Evolutionary conservation across 2,797 vertebrate genomes (phyloP).

Genomic region (Lithobates pipiens): DNA sequence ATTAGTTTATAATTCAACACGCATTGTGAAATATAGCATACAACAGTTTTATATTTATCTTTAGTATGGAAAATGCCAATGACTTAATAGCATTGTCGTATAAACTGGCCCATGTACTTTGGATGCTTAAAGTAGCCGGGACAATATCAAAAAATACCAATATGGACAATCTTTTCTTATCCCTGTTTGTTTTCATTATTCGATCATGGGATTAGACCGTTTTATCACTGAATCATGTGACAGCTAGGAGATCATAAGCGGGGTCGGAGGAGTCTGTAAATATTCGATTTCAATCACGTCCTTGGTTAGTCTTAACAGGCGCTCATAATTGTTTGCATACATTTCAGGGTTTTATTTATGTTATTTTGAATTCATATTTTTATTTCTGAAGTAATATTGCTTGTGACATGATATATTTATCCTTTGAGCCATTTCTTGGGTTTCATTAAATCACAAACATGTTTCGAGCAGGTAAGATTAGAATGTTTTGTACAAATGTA

Average conservation of each 20-base stretch:
- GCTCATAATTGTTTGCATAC: slow-evolving; percentile 47
- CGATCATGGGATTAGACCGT: background rate
- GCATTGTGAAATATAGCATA: slow-evolving; percentile 78
- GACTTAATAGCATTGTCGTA: slow-evolving; percentile 62
- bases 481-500: slow-evolving; percentile 11
- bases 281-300: slow-evolving; percentile 78
- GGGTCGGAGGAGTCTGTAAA: slow-evolving; percentile 61
- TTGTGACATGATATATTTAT: slow-evolving; percentile 36
- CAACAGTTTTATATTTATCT: slow-evolving; percentile 81
- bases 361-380: slow-evolving; percentile 6
- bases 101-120: slow-evolving; percentile 27
- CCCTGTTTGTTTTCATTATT: background rate
- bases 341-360: slow-evolving; percentile 74
- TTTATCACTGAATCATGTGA: slow-evolving; percentile 11
- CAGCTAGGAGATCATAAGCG: background rate
- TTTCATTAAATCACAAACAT: background rate
- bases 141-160: slow-evolving; percentile 1
- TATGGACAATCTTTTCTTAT: background rate
- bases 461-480: background rate
- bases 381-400: slow-evolving; percentile 22
- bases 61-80: slow-evolving; percentile 76
- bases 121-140: slow-evolving; percentile 73
- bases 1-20: slow-evolving; percentile 82
- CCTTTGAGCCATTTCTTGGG: slow-evolving; percentile 14
- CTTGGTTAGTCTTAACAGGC: slow-evolving; percentile 22